Evolutionary conservation across 2,888 invertebrate genomes (phyloP), one percentile per base, ranked within the genome.

Genomic region (Drosophila kambysellisi): DNA sequence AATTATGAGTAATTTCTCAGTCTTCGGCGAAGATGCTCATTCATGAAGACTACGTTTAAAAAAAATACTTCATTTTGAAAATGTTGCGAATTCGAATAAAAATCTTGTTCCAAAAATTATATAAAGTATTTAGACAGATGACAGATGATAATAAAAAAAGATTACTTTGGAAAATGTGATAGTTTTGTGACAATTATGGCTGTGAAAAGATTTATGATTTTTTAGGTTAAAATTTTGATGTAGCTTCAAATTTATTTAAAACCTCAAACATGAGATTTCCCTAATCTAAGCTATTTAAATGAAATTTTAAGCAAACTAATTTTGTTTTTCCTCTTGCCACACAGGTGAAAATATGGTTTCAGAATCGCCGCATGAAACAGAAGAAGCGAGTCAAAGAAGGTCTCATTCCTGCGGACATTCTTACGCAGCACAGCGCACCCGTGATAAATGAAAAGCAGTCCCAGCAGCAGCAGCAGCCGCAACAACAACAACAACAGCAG

Each of bases 351-450:
- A 99, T 99, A 84, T 99, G 99, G 99, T 99, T 99, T 93, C 99
- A 99, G 93, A 99, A 99, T 93, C 95, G 99, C 83, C 95, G 99
- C 88, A 99, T 99, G 99, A 99, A 99, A 93, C 98, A 98, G 92
- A 99, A 99, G 95, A 99, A 99, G 92, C 95, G 98, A 77, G 97
- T 98, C 95, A 99, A 99, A 94, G 98, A 99, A 91, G 98, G 98
- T 0, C 94, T 98, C 9, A 96, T 97, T 77, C 95, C 95, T 20
- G 94, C 95, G 50, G 96, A 96, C 80, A 93, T 94, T 25, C 91
- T 94, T 15, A 71, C 77, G n/a, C 90, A 87, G 57, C 87, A 87
- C 56, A 76, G 66, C 60, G 20, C 79, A 50, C 58, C 79, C 66
- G 81, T 74, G 59, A 77, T 81, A 71, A 70, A 57, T 58, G 78